Conservation (phyloP, 35 echinoderm and acorn worm genomes). For the Strongylocentrotus purpuratus region DNA sequence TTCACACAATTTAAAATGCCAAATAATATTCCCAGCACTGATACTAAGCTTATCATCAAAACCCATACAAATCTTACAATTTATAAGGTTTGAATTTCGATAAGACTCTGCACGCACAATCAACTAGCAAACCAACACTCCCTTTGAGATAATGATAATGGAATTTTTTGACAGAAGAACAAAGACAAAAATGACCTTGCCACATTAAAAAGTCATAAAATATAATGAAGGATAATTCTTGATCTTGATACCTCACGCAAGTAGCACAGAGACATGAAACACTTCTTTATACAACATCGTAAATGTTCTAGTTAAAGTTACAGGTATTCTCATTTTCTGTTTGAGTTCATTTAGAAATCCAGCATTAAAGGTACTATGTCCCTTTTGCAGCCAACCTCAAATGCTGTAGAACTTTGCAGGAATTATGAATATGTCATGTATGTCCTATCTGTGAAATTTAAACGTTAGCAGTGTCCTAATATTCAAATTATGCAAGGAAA, state of each 20-base stretch:
- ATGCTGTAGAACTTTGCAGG: too few species aligned
- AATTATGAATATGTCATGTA: too few species aligned
- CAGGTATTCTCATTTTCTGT: not conserved
- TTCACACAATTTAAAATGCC: too few species aligned
- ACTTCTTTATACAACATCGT: not conserved
- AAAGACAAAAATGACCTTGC: not conserved
- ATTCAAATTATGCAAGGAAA: too few species aligned
- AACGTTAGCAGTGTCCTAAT: too few species aligned
- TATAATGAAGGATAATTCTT: not conserved
- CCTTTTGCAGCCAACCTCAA: too few species aligned
- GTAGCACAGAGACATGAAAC: not conserved
- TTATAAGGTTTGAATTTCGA: not conserved
- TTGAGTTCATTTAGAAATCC: too few species aligned
- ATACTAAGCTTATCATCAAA: too few species aligned
- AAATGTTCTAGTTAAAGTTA: not conserved
- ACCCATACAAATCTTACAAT: too few species aligned
- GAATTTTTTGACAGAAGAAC: not conserved
- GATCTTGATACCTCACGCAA: not conserved
- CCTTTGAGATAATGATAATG: not conserved
- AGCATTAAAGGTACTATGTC: too few species aligned
- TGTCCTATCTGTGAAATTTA: too few species aligned
- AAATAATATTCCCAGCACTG: too few species aligned
- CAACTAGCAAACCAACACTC: not conserved
- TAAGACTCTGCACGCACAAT: not conserved
- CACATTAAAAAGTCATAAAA: not conserved